Evolutionary conservation across 2,888 invertebrate genomes (phyloP).

Genomic region (Ametastegia equiseti): DNA sequence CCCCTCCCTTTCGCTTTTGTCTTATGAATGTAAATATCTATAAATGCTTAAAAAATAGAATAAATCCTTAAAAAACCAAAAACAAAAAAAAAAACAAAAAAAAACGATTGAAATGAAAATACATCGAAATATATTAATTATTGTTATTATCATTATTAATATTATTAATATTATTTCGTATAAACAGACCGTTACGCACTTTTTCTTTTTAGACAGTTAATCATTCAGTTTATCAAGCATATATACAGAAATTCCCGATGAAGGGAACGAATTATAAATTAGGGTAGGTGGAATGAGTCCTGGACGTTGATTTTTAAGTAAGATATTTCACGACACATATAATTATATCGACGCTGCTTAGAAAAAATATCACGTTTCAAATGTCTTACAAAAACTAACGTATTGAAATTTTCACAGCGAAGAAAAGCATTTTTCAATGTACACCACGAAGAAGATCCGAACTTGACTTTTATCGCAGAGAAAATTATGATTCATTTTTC

Average conservation of each 20-base stretch:
- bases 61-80: slow-evolving; percentile 36
- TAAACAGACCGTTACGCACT: slow-evolving; percentile 32
- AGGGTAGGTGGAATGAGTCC: slow-evolving; percentile 18
- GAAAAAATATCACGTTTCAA: too few species aligned
- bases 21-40: slow-evolving; percentile 38
- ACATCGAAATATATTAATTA: slow-evolving; percentile 37
- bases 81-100: too few species aligned
- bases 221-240: slow-evolving; percentile 1
- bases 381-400: too few species aligned
- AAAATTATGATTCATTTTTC: too few species aligned
- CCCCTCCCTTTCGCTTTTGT: neutral
- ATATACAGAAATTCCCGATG: slow-evolving; percentile 35
- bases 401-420: too few species aligned
- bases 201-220: neutral
- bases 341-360: neutral
- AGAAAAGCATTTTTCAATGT: too few species aligned
- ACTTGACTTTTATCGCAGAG: too few species aligned
- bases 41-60: slow-evolving; percentile 48
- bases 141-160: neutral
- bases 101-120: slow-evolving; percentile 33
- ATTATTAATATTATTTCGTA: neutral
- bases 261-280: neutral
- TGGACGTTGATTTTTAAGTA: neutral
- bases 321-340: neutral
- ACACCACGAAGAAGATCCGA: too few species aligned